phyloP scores from a whole-genome alignment of 2,888 invertebrate genomes.

The Calameuta pallipes region DNA sequence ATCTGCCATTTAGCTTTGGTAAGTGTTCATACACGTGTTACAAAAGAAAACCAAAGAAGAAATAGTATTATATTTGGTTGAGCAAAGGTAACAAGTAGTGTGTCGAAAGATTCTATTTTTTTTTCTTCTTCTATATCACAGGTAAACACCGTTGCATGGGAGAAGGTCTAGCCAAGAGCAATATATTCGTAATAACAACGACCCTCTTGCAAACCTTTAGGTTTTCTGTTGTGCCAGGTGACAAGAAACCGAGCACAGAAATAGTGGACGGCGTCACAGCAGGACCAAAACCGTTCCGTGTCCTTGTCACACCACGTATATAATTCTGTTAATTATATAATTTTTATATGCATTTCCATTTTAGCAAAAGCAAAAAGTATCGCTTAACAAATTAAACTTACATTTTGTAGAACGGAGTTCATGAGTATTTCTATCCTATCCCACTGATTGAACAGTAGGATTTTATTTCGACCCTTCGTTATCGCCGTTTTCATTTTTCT shows the following conservation, averaged over 20 bases:
- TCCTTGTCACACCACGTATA: constrained; percentile 67
- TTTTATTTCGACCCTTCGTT: not conserved
- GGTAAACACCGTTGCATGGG: constrained; percentile 85
- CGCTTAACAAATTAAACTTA: not conserved
- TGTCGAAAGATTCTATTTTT: not conserved
- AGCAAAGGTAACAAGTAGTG: not conserved
- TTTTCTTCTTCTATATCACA: constrained; percentile 32
- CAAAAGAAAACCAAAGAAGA: not conserved
- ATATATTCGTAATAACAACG: constrained; percentile 81
- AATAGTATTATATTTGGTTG: not conserved
- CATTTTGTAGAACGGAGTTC: not conserved
- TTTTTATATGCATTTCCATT: not conserved
- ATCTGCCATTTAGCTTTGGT: constrained; percentile 83
- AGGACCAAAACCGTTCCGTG: constrained; percentile 78
- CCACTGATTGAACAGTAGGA: not conserved
- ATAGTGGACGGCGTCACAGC: constrained; percentile 84
- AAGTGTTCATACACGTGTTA: constrained; percentile 21
- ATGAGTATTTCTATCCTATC: not conserved
- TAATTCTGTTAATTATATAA: not conserved
- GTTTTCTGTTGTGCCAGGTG: constrained; percentile 75
- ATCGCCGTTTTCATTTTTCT: not conserved
- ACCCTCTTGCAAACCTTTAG: constrained; percentile 80
- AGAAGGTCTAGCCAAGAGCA: constrained; percentile 81
- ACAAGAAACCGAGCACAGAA: constrained; percentile 73
- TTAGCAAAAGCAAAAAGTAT: not conserved